Percentiles rank a stretch among this genome's conserved stretches.
These are phyloP conservation scores for Peromyscus eremicus DNA, from an alignment of 2,797 vertebrate species.

Conservation along the genomic window DNA sequence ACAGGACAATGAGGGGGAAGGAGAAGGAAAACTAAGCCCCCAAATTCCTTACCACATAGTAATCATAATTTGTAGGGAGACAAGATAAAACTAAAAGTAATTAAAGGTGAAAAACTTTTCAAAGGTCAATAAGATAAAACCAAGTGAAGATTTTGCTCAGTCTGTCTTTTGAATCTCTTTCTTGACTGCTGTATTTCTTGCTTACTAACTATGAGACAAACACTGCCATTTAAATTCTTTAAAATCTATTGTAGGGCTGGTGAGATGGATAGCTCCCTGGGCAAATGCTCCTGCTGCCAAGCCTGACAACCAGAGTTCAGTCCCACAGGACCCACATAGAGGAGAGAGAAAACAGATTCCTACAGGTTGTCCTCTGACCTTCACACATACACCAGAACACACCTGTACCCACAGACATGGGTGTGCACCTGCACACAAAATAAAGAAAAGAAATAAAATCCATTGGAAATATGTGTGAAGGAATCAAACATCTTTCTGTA, in stretches of 20 bases:
- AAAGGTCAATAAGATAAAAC: neutral
- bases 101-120: neutral
- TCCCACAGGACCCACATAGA: neutral
- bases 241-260: neutral
- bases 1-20: neutral
- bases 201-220: neutral
- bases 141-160: neutral
- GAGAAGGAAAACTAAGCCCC: neutral
- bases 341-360: neutral
- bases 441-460: neutral
- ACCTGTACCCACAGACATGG: neutral
- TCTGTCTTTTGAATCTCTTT: neutral
- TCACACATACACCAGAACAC: neutral
- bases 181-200: neutral
- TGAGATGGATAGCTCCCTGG: neutral
- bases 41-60: neutral
- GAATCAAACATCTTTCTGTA: neutral
- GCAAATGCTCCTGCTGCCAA: neutral
- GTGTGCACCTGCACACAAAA: neutral
- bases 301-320: neutral
- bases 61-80: neutral
- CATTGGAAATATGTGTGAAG: neutral
- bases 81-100: neutral
- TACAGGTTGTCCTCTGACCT: neutral
- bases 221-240: neutral